A percentile compares a stretch with the other conserved stretches of the same genome.
phyloP scores from a whole-genome alignment of 2,888 invertebrate species.

The Caenorhabditis plicata region DNA sequence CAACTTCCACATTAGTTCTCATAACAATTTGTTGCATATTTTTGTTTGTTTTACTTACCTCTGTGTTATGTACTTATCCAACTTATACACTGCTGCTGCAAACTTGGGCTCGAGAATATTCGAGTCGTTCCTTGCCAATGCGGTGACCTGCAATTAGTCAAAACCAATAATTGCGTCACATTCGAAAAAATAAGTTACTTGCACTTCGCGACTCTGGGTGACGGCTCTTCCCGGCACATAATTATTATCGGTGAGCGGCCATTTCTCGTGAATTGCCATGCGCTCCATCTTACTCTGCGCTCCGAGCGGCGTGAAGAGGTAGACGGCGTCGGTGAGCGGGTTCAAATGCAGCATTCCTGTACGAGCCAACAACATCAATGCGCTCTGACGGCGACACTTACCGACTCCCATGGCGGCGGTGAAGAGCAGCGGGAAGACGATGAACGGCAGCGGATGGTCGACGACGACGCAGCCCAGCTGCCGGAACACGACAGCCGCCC shows the following conservation, averaged over 20 bases:
- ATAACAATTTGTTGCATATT: background rate
- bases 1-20: too few species aligned
- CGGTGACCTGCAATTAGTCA: slow-evolving; percentile 71
- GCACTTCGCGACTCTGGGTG: slow-evolving; percentile 62
- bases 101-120: slow-evolving; percentile 77
- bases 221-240: slow-evolving; percentile 66
- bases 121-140: slow-evolving; percentile 78
- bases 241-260: slow-evolving; percentile 63
- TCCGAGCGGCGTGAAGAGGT: slow-evolving; percentile 62
- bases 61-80: slow-evolving; percentile 59
- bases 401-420: slow-evolving; percentile 53
- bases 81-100: slow-evolving; percentile 55
- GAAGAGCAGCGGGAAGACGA: slow-evolving; percentile 61
- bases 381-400: too few species aligned
- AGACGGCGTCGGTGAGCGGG: slow-evolving; percentile 60
- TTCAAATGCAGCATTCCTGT: slow-evolving; percentile 57
- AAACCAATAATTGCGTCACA: background rate
- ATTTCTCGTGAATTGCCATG: slow-evolving; percentile 62
- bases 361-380: background rate
- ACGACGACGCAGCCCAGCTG: slow-evolving; percentile 57
- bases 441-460: slow-evolving; percentile 59
- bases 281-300: slow-evolving; percentile 60
- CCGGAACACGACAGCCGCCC: slow-evolving; percentile 54
- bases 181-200: slow-evolving; percentile 37
- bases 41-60: slow-evolving; percentile 10